A percentile compares a stretch with the other conserved stretches of the same genome.
phyloP scores from a whole-genome alignment of 1,140 invertebrate species.

The Eubasilissa regina region DNA sequence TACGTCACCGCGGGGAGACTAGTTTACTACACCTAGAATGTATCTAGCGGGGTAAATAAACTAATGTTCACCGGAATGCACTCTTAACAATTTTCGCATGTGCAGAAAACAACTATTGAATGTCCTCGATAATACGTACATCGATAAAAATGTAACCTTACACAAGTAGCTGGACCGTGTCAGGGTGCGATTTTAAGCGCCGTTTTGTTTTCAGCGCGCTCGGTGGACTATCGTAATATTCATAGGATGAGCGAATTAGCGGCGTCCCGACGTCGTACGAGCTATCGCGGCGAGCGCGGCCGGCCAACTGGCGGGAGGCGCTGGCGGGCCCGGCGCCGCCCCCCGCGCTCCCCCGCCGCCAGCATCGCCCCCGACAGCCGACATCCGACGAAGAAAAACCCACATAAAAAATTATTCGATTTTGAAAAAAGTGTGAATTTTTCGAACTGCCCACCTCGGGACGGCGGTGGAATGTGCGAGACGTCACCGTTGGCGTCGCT shows the following conservation, averaged over 20 bases:
- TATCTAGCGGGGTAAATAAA: slow-evolving; percentile 3
- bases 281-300: slow-evolving; percentile 48
- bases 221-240: slow-evolving; percentile 13
- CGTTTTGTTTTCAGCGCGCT: slow-evolving; percentile 36
- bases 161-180: not conserved
- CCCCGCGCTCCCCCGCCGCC: not conserved
- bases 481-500: too few relatives aligned
- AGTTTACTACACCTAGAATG: slow-evolving; percentile 11
- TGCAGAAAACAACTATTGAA: too few relatives aligned
- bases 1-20: slow-evolving; percentile 12
- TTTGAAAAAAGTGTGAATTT: too few relatives aligned
- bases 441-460: too few relatives aligned
- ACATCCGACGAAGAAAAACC: too few relatives aligned
- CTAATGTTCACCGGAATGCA: not conserved
- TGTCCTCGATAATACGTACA: too few relatives aligned
- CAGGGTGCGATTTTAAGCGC: not conserved
- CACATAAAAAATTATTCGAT: too few relatives aligned
- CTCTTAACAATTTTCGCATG: too few relatives aligned
- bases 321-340: slow-evolving; percentile 5
- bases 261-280: not conserved
- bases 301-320: slow-evolving; percentile 45
- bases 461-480: too few relatives aligned
- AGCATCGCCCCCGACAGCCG: too few relatives aligned
- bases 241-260: not conserved
- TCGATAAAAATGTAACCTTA: too few relatives aligned